Percentiles rank a stretch among this genome's conserved stretches.
These are phyloP conservation scores for Eupristina koningsbergeri DNA, from an alignment of 1,140 invertebrate species.

Conservation along the genomic window DNA sequence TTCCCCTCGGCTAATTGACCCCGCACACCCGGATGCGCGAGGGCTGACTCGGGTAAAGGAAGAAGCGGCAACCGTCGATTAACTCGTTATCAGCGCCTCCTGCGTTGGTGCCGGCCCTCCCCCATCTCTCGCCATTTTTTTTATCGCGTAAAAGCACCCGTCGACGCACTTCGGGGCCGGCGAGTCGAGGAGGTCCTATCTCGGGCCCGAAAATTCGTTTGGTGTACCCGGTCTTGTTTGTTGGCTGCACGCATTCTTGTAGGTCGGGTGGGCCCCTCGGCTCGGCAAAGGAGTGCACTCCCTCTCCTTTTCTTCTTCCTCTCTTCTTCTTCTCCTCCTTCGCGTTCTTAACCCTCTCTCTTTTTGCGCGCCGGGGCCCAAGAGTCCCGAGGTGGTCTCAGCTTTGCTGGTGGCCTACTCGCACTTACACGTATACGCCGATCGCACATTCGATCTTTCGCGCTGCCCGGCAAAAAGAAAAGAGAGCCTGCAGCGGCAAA, in stretches of 20 bases:
- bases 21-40: neutral
- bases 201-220: neutral
- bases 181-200: neutral
- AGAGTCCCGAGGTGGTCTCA: conserved; percentile 67
- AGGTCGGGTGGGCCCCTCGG: neutral
- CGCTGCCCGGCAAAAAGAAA: conserved; percentile 24
- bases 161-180: neutral
- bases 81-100: conserved; percentile 45
- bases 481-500: neutral
- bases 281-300: too few species aligned
- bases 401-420: conserved; percentile 74
- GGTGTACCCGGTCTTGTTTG: too few species aligned
- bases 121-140: neutral
- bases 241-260: conserved; percentile 21
- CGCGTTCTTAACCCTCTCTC: conserved; percentile 57
- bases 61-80: conserved; percentile 38
- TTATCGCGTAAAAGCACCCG: conserved; percentile 39
- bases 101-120: neutral
- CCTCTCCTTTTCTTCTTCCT: neutral
- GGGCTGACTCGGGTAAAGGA: conserved; percentile 13
- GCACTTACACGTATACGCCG: conserved; percentile 70
- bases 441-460: conserved; percentile 71
- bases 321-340: conserved; percentile 30
- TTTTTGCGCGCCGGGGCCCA: conserved; percentile 56
- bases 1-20: conserved; percentile 29